A percentile compares a stretch with the other conserved stretches of the same genome.
Conservation (phyloP, 2,888 invertebrate species). For the Melanchra persicariae region DNA sequence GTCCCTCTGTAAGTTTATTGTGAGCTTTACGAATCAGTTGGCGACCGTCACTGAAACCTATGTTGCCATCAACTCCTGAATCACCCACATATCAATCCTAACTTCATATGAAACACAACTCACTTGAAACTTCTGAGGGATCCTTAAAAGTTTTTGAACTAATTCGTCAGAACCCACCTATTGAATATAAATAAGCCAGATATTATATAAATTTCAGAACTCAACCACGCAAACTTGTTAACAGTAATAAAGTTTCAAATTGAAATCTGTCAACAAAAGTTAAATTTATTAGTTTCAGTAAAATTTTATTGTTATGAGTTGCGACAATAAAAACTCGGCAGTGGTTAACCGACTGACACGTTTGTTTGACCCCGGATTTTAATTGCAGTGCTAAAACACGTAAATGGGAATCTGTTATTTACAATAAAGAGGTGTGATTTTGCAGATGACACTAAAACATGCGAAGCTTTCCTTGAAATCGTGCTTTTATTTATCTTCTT, state of each 20-base stretch:
- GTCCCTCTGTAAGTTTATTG: slow-evolving; percentile 87
- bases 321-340: slow-evolving; percentile 21
- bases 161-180: slow-evolving; percentile 8
- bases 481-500: slow-evolving; percentile 15
- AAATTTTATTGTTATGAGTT: slow-evolving; percentile 31
- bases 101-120: slow-evolving; percentile 12
- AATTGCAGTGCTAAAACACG: slow-evolving; percentile 39
- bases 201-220: slow-evolving; percentile 20
- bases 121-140: slow-evolving; percentile 19
- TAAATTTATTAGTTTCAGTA: slow-evolving; percentile 39
- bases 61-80: slow-evolving; percentile 69
- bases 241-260: slow-evolving; percentile 28
- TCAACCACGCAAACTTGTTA: slow-evolving; percentile 9
- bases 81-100: slow-evolving; percentile 25
- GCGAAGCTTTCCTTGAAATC: slow-evolving; percentile 17
- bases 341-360: slow-evolving; percentile 30
- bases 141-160: slow-evolving; percentile 19
- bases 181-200: slow-evolving; percentile 23
- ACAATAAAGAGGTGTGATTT: slow-evolving; percentile 30
- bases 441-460: slow-evolving; percentile 6
- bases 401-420: slow-evolving; percentile 27
- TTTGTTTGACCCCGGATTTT: slow-evolving; percentile 46
- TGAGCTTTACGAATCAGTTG: slow-evolving; percentile 82
- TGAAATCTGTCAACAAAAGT: slow-evolving; percentile 35
- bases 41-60: slow-evolving; percentile 76